phyloP scores from a whole-genome alignment of 1,140 invertebrate species.

The Steinernema feltiae region DNA sequence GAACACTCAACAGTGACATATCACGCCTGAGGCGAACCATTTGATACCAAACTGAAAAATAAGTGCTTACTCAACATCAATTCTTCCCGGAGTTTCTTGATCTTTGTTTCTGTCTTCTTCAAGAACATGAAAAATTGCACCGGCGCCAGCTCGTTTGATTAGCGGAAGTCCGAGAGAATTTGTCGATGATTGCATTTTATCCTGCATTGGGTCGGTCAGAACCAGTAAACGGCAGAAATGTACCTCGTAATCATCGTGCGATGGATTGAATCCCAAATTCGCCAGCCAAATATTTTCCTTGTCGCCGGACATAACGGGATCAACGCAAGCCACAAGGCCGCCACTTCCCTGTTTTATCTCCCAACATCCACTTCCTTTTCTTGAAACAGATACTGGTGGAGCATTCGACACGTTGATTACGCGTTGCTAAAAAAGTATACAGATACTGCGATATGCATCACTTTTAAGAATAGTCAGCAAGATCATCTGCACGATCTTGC shows the following conservation, averaged over 20 bases:
- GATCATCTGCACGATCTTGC: no score
- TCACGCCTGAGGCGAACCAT: conserved; percentile 25
- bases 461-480: no score
- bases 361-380: conserved; percentile 50
- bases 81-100: conserved; percentile 15
- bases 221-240: conserved; percentile 9
- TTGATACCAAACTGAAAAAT: neutral
- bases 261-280: conserved; percentile 56
- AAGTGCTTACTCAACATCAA: conserved; percentile 25
- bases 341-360: conserved; percentile 57
- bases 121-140: conserved; percentile 56
- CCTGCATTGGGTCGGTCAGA: conserved; percentile 11
- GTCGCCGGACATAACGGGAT: conserved; percentile 54
- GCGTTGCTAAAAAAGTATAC: conserved; percentile 40
- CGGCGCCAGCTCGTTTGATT: conserved; percentile 53
- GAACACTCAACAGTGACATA: conserved; percentile 54
- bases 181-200: conserved; percentile 43
- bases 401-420: conserved; percentile 58
- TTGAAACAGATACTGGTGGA: conserved; percentile 52
- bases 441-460: neutral
- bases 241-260: conserved; percentile 31
- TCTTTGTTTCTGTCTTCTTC: conserved; percentile 55
- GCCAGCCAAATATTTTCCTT: conserved; percentile 57
- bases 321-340: conserved; percentile 56
- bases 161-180: conserved; percentile 54